These are phyloP conservation scores for Pungitius pungitius DNA, from an alignment of 2,113 vertebrate genomes.

Conservation along the genomic window DNA sequence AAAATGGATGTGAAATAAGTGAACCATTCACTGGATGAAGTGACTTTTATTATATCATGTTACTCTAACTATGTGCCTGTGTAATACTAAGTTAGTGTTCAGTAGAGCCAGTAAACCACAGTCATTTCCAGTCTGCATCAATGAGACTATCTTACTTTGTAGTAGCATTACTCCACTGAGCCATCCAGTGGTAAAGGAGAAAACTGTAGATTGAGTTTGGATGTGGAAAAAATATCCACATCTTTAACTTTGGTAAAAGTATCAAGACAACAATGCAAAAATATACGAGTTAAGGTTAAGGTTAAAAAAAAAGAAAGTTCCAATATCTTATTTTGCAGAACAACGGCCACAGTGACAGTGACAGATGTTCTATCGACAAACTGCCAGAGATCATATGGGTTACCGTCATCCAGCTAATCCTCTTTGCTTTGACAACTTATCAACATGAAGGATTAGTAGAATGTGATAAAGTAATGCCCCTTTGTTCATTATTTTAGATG, in stretches of 20 bases:
- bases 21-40: not conserved
- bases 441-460: not conserved
- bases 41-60: not conserved
- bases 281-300: not conserved
- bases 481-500: not conserved
- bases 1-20: not conserved
- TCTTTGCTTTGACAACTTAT: not conserved
- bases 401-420: not conserved
- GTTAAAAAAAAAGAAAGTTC: not conserved
- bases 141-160: not conserved
- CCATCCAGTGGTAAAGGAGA: conserved; percentile 26
- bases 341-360: not conserved
- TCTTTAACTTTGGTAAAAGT: not conserved
- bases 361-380: not conserved
- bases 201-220: conserved; percentile 1
- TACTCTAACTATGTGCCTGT: not conserved
- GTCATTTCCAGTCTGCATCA: not conserved
- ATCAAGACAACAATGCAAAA: not conserved
- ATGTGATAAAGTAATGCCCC: not conserved
- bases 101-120: not conserved
- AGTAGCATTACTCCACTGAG: not conserved
- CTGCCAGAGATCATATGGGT: not conserved
- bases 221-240: not conserved
- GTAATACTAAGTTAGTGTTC: not conserved
- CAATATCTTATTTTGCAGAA: not conserved